A percentile compares a stretch with the other conserved stretches of the same genome.
These are phyloP conservation scores for Gymnocheta viridis DNA, from an alignment of 2,888 invertebrate genomes.

Conservation along the genomic window DNA sequence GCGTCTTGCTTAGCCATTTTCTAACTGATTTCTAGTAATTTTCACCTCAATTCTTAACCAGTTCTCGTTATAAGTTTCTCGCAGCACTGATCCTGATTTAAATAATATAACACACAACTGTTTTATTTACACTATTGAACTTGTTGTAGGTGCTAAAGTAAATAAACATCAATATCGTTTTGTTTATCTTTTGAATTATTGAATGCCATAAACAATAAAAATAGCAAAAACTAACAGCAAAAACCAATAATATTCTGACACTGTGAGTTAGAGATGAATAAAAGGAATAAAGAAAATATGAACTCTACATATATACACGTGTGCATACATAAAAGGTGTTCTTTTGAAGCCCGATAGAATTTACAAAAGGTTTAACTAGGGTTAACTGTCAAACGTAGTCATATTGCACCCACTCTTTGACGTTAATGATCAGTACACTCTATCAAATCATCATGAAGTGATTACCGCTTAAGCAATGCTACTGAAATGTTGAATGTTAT, in stretches of 20 bases:
- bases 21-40: too few species aligned
- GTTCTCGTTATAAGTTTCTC: neutral
- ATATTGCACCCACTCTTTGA: too few species aligned
- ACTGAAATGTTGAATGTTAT: too few species aligned
- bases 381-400: too few species aligned
- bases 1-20: too few species aligned
- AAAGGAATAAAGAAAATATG: neutral
- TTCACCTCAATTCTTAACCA: neutral
- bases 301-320: neutral
- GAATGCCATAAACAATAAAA: constrained; percentile 42
- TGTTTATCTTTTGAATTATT: constrained; percentile 55
- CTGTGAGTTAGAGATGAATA: constrained; percentile 2
- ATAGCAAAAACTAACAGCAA: constrained; percentile 3
- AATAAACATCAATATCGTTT: constrained; percentile 57
- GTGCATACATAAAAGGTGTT: too few species aligned
- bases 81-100: neutral
- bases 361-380: too few species aligned
- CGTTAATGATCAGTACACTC: too few species aligned
- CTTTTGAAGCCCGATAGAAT: too few species aligned
- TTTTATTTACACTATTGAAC: neutral
- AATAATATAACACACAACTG: neutral
- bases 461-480: too few species aligned
- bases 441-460: too few species aligned
- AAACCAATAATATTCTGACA: constrained; percentile 31
- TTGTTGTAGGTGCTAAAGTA: constrained; percentile 31